Evolutionary conservation across 2,888 invertebrate genomes (phyloP), one percentile per base, ranked within the genome.

Genomic region (Hyalella azteca): DNA sequence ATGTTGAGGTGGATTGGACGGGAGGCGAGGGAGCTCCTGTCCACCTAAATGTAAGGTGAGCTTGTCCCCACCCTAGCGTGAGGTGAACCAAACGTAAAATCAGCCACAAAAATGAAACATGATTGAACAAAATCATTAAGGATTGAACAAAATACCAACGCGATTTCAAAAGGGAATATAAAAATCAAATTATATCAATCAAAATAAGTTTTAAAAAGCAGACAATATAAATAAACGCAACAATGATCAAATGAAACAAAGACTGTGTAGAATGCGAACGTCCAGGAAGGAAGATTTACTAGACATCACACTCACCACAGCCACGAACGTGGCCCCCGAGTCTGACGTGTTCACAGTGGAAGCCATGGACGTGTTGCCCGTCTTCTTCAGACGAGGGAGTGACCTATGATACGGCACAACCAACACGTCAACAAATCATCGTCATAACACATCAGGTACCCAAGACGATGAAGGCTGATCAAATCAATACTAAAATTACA

Each of bases 231-330:
- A 49, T 49, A 4, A 22, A n/a, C 22, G 19, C 26, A 54, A 22
- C 54, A 54, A 9, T 29, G 4, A n/a, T 54, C 26, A 26, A 54
- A 26, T 19, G 50, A 54, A 29, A 22, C 4, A 19, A 54, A n/a
- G n/a, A n/a, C n/a, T n/a, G n/a, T n/a, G n/a, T n/a, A n/a, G n/a
- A n/a, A n/a, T n/a, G n/a, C n/a, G n/a, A n/a, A n/a, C n/a, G n/a
- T n/a, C n/a, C n/a, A n/a, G n/a, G n/a, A n/a, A n/a, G n/a, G n/a
- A n/a, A n/a, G n/a, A n/a, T n/a, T n/a, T n/a, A n/a, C n/a, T n/a
- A n/a, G n/a, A n/a, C n/a, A n/a, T n/a, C n/a, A n/a, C 49, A 90
- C 92, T 91, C 89, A 93, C 93, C 90, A 93, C 93, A 85, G 93
- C 92, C 84, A 93, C 92, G 86, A 93, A 93, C 78, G 93, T 93